Evolutionary conservation across 1,140 invertebrate genomes (phyloP), one percentile per base, ranked within the genome.

Genomic region (Zaprionus taronus): DNA sequence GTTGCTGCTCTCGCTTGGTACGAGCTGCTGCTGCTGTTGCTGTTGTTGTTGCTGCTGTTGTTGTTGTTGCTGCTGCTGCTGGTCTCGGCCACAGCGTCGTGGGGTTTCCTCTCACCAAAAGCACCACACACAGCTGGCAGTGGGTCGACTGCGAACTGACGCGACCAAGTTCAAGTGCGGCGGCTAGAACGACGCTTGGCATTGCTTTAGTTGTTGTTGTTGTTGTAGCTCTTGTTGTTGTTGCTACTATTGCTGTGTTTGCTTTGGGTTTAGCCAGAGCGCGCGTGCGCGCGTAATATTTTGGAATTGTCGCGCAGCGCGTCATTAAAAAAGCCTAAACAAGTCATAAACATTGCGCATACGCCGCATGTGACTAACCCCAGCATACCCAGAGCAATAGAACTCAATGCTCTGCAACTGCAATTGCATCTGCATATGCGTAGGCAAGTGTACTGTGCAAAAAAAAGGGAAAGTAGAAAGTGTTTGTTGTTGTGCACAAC

Each of bases 151-250:
- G 60, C 64, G 65, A 55, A 57, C 71, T 81, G 79, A 83, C 56
- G 74, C 81, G 81, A 87, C 84, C 84, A 87, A 87, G 84, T 87
- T 87, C 84, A 87, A 87, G 84, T 87, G 84, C 84, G 84, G 68
- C 82, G 78, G 81, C 85, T 87, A 87, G 84, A 87, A 87, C 74
- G 78, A 67, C 72, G 67, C 67, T 75, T 83, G 81, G 81, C 81
- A 75, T 83, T 84, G 81, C 76, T 72, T 41, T 67, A 47, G 41
- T 57, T 72, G 68, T 53, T 67, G 62, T 53, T 67, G 62, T 38
- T 79, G 56, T 20, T 76, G 53, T 9, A 61, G 57, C 34, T 64
- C 34, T n/a, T 62, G 41, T 55, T 83, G 55, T 51, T 66, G 63
- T 47, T 66, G 73, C 20, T 61, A 44, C 12, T 62, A 24, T 22